Conservation (phyloP, 2,888 invertebrate species). For the Drosophila ezoana region DNA sequence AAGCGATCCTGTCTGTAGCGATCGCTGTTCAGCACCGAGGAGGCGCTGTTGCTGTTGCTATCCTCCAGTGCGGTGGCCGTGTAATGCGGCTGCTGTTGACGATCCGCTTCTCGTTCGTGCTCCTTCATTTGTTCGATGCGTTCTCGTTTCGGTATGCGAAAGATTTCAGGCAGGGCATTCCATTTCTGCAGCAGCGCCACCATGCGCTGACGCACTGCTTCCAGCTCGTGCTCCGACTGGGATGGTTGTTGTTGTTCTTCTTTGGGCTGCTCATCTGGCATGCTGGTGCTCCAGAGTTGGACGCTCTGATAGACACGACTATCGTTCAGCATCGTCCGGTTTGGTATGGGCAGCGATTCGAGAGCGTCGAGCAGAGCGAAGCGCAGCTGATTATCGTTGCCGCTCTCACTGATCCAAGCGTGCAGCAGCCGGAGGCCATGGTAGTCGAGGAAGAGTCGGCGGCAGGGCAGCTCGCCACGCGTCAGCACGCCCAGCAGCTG, state of each 20-base stretch:
- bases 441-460: slow-evolving; percentile 95
- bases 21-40: slow-evolving; percentile 34
- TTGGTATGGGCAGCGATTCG: slow-evolving; percentile 94
- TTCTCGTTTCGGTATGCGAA: slow-evolving; percentile 94
- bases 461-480: slow-evolving; percentile 92
- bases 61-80: slow-evolving; percentile 63
- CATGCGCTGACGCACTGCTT: slow-evolving; percentile 38
- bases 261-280: not conserved
- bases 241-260: not conserved
- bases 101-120: slow-evolving; percentile 95
- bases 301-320: slow-evolving; percentile 94
- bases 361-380: slow-evolving; percentile 92
- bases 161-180: slow-evolving; percentile 84
- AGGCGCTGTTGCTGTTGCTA: slow-evolving; percentile 46
- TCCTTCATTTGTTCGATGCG: slow-evolving; percentile 97
- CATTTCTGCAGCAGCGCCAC: slow-evolving; percentile 63
- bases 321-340: slow-evolving; percentile 96
- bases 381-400: slow-evolving; percentile 85
- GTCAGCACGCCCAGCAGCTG: slow-evolving; percentile 92
- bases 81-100: slow-evolving; percentile 86
- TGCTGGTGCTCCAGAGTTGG: slow-evolving; percentile 89
- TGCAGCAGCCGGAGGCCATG: slow-evolving; percentile 95
- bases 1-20: slow-evolving; percentile 67
- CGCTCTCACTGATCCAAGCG: slow-evolving; percentile 94
- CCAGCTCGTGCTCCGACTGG: not conserved